Percentiles rank a stretch among this genome's conserved stretches.
Conservation (phyloP, 2,888 invertebrate genomes). For the Hyposoter dolosus region DNA sequence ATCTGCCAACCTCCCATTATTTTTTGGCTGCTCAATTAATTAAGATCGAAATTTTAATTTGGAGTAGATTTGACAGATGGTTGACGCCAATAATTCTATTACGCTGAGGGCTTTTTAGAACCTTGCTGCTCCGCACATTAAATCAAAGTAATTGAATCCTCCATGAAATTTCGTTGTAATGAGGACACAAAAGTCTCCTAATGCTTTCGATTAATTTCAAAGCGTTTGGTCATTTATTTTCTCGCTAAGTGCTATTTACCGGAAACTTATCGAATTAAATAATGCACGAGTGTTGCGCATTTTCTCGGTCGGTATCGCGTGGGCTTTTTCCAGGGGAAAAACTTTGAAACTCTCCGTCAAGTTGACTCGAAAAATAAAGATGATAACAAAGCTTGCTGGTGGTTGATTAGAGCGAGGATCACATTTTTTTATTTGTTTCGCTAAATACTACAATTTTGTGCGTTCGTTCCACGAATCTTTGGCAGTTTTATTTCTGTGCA, state of each 20-base stretch:
- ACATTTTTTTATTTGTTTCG: constrained; percentile 31
- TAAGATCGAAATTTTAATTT: neutral
- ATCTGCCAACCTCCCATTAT: neutral
- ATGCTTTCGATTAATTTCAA: constrained; percentile 36
- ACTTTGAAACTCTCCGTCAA: neutral
- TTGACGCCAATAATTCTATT: neutral
- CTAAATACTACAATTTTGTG: neutral
- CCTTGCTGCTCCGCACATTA: neutral
- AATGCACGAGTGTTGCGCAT: neutral
- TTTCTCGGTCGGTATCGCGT: neutral
- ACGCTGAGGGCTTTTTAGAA: neutral
- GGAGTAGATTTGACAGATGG: neutral
- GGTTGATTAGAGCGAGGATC: no score
- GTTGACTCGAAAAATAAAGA: neutral
- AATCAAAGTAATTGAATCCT: constrained; percentile 5
- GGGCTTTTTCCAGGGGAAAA: neutral
- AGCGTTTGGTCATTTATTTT: constrained; percentile 21
- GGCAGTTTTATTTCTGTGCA: constrained; percentile 8
- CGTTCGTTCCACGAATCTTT: neutral
- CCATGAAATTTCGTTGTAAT: constrained; percentile 4
- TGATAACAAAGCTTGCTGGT: neutral
- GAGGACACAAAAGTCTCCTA: constrained; percentile 29
- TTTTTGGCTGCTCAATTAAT: neutral
- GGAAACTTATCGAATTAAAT: constrained; percentile 12
- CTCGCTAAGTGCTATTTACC: constrained; percentile 23